Evolutionary conservation across 1,140 invertebrate species (phyloP).

Genomic region (Drosophila rufa): DNA sequence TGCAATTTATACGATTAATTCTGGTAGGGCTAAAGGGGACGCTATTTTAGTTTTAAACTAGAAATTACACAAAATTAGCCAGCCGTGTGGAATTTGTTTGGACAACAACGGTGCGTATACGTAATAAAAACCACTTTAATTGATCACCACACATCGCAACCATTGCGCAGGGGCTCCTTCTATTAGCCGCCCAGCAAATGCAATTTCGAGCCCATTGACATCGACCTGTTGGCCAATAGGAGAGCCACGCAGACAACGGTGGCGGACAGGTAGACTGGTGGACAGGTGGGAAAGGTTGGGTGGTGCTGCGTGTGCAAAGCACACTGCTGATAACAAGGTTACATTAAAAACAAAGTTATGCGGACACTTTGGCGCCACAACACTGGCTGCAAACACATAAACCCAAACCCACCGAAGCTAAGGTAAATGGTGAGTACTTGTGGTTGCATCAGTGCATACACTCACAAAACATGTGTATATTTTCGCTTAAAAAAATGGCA

Average conservation of each 20-base stretch:
- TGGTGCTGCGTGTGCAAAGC: constrained; percentile 6
- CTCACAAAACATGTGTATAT: background rate
- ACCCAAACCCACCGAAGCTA: background rate
- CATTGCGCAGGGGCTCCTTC: constrained; percentile 19
- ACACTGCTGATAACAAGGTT: constrained; percentile 45
- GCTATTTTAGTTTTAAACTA: background rate
- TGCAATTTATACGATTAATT: no score
- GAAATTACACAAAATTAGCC: constrained; percentile 16
- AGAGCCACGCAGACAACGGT: background rate
- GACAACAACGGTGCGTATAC: constrained; percentile 20
- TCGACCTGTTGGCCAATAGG: constrained; percentile 39
- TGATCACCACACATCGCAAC: constrained; percentile 19
- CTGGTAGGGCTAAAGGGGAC: no score
- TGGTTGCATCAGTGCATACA: constrained; percentile 1
- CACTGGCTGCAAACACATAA: constrained; percentile 1
- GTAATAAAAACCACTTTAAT: constrained; percentile 31
- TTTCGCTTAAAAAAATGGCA: no score
- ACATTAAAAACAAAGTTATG: constrained; percentile 53
- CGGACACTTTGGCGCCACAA: constrained; percentile 37
- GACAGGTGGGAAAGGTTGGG: background rate
- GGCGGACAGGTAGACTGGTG: background rate
- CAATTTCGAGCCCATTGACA: constrained; percentile 38
- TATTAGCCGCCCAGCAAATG: constrained; percentile 39
- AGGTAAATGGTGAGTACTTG: constrained; percentile 1
- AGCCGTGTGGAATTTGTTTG: constrained; percentile 8